Percentiles rank a stretch among this genome's conserved stretches.
Evolutionary conservation across 2,797 vertebrate species (phyloP).

Genomic region (Stomatorhinus walkeri): DNA sequence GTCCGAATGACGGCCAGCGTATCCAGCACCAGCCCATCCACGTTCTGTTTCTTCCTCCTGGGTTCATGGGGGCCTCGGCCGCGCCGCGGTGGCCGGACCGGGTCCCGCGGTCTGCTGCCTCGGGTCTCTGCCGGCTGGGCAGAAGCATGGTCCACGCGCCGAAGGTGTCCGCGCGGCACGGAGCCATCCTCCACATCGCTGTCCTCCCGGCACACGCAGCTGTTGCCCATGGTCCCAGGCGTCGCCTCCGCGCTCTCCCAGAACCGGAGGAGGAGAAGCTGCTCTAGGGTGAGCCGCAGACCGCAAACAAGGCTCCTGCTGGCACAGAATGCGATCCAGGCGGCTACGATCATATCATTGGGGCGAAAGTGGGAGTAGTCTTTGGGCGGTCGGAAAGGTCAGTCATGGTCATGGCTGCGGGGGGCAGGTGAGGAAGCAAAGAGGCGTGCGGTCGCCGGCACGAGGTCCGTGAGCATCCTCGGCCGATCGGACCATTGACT

Average conservation of each 20-base stretch:
- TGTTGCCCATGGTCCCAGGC: constrained; percentile 84
- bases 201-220: constrained; percentile 90
- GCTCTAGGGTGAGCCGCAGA: constrained; percentile 74
- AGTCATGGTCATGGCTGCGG: constrained; percentile 50
- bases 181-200: constrained; percentile 83
- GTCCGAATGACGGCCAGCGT: constrained; percentile 95
- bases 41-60: constrained; percentile 93
- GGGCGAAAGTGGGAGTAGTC: constrained; percentile 62
- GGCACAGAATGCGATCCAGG: constrained; percentile 90
- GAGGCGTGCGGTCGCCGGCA: constrained; percentile 32
- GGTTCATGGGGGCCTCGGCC: constrained; percentile 94
- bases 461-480: constrained; percentile 44
- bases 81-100: constrained; percentile 84
- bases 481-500: constrained; percentile 38
- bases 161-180: constrained; percentile 57
- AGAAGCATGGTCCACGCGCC: constrained; percentile 65
- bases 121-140: constrained; percentile 65
- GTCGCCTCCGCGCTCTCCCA: constrained; percentile 61
- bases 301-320: constrained; percentile 89
- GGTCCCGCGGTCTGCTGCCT: constrained; percentile 81
- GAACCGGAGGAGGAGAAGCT: constrained; percentile 56
- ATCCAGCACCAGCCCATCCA: constrained; percentile 92
- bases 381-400: constrained; percentile 53
- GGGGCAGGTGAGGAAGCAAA: constrained; percentile 40
- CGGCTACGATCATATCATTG: constrained; percentile 99